Conservation (phyloP, 2,888 invertebrate species). For the Choreutis nemorana region DNA sequence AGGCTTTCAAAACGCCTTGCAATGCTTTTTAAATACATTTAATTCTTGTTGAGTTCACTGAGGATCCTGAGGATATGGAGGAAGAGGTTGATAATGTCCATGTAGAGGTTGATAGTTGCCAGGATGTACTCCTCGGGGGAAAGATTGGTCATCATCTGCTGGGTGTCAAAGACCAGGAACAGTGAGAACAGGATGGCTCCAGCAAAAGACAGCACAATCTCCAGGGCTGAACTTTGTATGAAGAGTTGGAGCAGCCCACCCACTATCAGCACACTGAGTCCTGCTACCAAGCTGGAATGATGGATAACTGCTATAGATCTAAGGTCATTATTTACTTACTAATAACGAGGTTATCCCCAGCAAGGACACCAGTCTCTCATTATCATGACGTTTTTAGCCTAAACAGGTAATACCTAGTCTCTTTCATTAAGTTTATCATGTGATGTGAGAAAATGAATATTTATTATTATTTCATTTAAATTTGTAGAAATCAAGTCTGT, state of each 20-base stretch:
- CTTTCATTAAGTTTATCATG: too few relatives aligned
- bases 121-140: conserved; percentile 90
- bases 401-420: too few relatives aligned
- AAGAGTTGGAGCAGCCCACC: conserved; percentile 79
- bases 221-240: conserved; percentile 74
- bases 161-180: conserved; percentile 86
- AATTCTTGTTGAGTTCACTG: conserved; percentile 66
- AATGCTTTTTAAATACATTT: too few relatives aligned
- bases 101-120: conserved; percentile 84
- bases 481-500: too few relatives aligned
- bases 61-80: conserved; percentile 80
- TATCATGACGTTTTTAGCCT: too few relatives aligned
- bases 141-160: conserved; percentile 80
- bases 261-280: conserved; percentile 71
- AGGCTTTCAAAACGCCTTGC: conserved; percentile 2
- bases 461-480: too few relatives aligned
- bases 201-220: conserved; percentile 73
- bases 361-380: too few relatives aligned
- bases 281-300: conserved; percentile 72
- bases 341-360: too few relatives aligned
- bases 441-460: too few relatives aligned
- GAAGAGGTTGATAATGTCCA: conserved; percentile 89
- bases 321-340: too few relatives aligned
- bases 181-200: conserved; percentile 81
- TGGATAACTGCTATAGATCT: too few relatives aligned